Evolutionary conservation across 2,888 invertebrate species (phyloP).

Genomic region (Arenicola marina): DNA sequence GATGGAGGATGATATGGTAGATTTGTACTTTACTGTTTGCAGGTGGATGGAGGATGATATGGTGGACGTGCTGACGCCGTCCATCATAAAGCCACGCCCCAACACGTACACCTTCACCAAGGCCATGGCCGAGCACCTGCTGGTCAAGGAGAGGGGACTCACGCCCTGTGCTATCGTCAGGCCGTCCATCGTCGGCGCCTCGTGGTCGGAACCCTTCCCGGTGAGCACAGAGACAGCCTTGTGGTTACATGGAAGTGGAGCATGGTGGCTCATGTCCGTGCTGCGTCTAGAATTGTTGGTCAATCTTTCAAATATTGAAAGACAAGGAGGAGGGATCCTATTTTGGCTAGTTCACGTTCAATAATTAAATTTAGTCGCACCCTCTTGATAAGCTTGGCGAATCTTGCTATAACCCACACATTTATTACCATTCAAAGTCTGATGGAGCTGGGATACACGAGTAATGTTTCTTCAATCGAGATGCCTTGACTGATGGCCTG

Average conservation of each 20-base stretch:
- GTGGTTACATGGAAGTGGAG: too few relatives aligned
- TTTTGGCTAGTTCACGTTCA: too few relatives aligned
- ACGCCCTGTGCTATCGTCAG: constrained; percentile 79
- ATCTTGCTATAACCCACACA: too few relatives aligned
- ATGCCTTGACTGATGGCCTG: background rate
- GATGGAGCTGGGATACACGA: too few relatives aligned
- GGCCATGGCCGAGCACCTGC: constrained; percentile 78
- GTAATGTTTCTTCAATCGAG: background rate
- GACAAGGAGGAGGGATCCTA: too few relatives aligned
- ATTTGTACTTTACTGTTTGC: constrained; percentile 20
- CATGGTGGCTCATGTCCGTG: too few relatives aligned
- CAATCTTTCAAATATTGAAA: too few relatives aligned
- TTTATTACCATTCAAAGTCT: too few relatives aligned
- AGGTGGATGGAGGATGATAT: constrained; percentile 62
- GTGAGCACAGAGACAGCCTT: too few relatives aligned
- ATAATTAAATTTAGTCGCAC: too few relatives aligned
- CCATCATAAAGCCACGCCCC: constrained; percentile 70
- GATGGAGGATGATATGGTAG: constrained; percentile 62
- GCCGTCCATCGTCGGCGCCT: constrained; percentile 87
- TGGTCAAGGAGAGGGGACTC: constrained; percentile 72
- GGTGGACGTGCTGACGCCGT: constrained; percentile 56
- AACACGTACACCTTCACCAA: constrained; percentile 92
- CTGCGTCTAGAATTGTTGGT: too few relatives aligned
- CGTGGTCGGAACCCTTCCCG: constrained; percentile 60
- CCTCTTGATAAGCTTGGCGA: too few relatives aligned